These are phyloP conservation scores for Pseudocheirus occidentalis DNA, from an alignment of 2,797 vertebrate genomes.

Conservation along the genomic window DNA sequence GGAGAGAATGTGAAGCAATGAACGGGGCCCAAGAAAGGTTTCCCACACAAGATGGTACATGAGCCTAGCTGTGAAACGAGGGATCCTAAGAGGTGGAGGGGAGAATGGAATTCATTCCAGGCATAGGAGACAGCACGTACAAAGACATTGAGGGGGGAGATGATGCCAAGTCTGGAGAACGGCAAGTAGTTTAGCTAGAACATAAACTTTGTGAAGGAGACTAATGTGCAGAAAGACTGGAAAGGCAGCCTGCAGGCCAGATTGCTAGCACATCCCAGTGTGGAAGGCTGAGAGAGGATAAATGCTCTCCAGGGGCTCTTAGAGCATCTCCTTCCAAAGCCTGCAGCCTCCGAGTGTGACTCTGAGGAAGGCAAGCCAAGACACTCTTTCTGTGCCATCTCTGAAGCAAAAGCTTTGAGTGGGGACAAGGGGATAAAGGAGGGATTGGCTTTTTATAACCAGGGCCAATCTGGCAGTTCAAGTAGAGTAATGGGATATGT, in stretches of 20 bases:
- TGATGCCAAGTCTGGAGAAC: neutral
- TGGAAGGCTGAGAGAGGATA: slow-evolving; percentile 2
- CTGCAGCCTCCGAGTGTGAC: slow-evolving; percentile 6
- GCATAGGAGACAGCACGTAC: neutral
- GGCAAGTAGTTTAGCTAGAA: neutral
- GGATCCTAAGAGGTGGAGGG: neutral
- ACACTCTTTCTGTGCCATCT: neutral
- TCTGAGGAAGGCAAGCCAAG: neutral
- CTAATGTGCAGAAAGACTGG: neutral
- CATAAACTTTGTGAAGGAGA: neutral
- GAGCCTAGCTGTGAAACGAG: neutral
- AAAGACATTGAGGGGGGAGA: neutral
- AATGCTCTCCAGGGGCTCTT: slow-evolving; percentile 20
- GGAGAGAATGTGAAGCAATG: neutral
- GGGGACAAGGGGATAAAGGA: slow-evolving; percentile 15
- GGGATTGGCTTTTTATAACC: neutral
- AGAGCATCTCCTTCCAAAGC: slow-evolving; percentile 49
- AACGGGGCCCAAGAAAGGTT: neutral
- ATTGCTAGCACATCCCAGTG: neutral
- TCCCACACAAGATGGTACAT: neutral
- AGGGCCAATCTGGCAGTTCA: slow-evolving; percentile 22
- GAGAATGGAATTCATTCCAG: neutral
- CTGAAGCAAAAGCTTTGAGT: slow-evolving; percentile 16
- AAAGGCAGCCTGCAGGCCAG: neutral
- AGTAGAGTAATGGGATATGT: slow-evolving; percentile 10